Conservation (phyloP, 2,113 vertebrate species). For the Abramis brama region DNA sequence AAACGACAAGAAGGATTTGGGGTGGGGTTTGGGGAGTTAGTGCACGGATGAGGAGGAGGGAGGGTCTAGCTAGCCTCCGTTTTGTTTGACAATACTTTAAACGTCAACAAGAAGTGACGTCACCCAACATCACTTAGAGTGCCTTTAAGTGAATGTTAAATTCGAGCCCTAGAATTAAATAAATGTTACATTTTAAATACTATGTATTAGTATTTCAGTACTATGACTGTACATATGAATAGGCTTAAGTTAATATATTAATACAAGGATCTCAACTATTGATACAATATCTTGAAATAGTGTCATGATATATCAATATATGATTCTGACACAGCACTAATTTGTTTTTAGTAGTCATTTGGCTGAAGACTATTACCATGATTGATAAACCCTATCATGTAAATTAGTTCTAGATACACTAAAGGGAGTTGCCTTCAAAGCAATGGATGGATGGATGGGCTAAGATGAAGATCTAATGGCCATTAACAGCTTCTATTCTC, state of each 20-base stretch:
- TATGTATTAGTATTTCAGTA: no score
- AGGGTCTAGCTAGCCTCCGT: no score
- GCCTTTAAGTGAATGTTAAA: neutral
- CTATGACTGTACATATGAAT: neutral
- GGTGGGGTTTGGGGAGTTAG: no score
- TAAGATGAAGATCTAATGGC: slow-evolving; percentile 6
- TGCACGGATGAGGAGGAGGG: no score
- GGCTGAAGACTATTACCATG: neutral
- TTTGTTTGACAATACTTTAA: no score
- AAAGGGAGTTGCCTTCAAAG: neutral
- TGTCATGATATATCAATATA: neutral
- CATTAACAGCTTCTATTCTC: slow-evolving; percentile 3
- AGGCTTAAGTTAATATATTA: neutral
- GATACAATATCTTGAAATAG: neutral
- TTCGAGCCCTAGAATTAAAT: neutral
- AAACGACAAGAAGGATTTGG: no score
- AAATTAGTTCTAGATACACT: neutral
- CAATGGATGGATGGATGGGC: neutral
- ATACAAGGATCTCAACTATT: neutral
- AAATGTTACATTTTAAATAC: no score
- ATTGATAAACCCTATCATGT: neutral
- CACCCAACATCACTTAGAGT: no score
- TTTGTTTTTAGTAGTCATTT: neutral
- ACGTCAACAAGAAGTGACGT: no score
- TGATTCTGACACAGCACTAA: neutral